phyloP scores from a whole-genome alignment of 2,797 vertebrate genomes.

The Rhinogobio ventralis region DNA sequence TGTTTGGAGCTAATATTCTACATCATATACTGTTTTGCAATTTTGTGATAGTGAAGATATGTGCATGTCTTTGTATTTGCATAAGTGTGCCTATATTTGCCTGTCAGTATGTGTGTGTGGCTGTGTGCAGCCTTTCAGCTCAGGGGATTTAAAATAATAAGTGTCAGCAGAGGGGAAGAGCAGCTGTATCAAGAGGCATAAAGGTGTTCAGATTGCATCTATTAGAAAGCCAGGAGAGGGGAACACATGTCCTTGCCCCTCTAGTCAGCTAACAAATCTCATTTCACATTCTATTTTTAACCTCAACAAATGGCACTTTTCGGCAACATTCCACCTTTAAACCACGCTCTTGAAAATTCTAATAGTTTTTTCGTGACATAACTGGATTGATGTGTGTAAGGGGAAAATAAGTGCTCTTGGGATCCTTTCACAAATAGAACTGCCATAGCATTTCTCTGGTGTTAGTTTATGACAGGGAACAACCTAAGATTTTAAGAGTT shows the following conservation, averaged over 20 bases:
- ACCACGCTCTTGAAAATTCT: conserved; percentile 1
- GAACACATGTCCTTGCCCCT: conserved; percentile 50
- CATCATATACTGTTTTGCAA: background rate
- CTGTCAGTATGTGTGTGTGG: background rate
- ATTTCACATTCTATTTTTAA: conserved; percentile 60
- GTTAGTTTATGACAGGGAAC: conserved; percentile 11
- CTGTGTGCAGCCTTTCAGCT: conserved; percentile 23
- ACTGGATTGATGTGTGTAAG: conserved; percentile 11
- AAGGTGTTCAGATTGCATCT: conserved; percentile 56
- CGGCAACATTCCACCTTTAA: conserved; percentile 22
- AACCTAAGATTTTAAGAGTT: conserved; percentile 12
- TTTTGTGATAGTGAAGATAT: background rate
- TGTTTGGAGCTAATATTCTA: background rate
- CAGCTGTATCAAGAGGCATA: conserved; percentile 61
- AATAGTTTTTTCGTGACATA: conserved; percentile 26
- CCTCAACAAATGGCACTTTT: conserved; percentile 46
- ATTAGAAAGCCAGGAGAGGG: conserved; percentile 41
- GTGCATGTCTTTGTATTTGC: background rate
- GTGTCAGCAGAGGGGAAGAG: conserved; percentile 53
- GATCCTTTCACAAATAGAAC: conserved; percentile 22
- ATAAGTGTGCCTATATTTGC: background rate
- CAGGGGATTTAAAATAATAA: conserved; percentile 40
- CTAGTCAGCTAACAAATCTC: conserved; percentile 54
- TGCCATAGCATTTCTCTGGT: background rate
- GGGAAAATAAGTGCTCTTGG: conserved; percentile 15